Evolutionary conservation across 2,797 vertebrate species (phyloP).

Genomic region (Chelmon rostratus): DNA sequence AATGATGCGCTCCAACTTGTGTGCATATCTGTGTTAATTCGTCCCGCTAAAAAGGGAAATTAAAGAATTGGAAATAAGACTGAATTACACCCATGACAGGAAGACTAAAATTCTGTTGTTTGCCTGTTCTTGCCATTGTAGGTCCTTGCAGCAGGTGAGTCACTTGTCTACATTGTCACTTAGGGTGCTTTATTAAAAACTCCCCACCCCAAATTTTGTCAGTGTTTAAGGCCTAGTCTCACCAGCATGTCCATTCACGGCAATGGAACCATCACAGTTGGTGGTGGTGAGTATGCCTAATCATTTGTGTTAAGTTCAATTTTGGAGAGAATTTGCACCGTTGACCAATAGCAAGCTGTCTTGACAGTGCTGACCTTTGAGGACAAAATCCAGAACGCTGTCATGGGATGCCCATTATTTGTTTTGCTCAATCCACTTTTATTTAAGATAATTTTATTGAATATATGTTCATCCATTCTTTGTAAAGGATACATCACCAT

Average conservation of each 20-base stretch:
- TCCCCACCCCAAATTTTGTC: background rate
- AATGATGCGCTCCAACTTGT: background rate
- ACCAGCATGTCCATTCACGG: background rate
- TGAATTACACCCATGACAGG: background rate
- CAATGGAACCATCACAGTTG: background rate
- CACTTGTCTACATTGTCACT: background rate
- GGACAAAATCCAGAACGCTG: too few relatives aligned
- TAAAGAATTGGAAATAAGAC: background rate
- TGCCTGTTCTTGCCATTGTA: slow-evolving; percentile 38
- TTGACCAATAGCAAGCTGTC: too few relatives aligned
- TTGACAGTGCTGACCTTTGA: too few relatives aligned
- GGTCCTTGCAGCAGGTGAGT: slow-evolving; percentile 55
- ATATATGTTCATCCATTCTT: too few relatives aligned
- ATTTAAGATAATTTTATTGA: too few relatives aligned
- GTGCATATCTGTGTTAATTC: background rate
- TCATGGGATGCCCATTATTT: too few relatives aligned
- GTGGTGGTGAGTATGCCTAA: background rate
- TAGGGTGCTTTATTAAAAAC: background rate
- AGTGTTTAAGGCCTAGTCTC: background rate
- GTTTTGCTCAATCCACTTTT: too few relatives aligned
- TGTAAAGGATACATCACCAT: too few relatives aligned
- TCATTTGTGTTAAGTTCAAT: background rate
- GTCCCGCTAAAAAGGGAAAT: background rate
- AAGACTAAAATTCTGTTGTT: background rate
- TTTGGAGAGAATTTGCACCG: too few relatives aligned